Evolutionary conservation across 2,888 invertebrate species (phyloP).

Genomic region (Caenorhabditis sulstoni): DNA sequence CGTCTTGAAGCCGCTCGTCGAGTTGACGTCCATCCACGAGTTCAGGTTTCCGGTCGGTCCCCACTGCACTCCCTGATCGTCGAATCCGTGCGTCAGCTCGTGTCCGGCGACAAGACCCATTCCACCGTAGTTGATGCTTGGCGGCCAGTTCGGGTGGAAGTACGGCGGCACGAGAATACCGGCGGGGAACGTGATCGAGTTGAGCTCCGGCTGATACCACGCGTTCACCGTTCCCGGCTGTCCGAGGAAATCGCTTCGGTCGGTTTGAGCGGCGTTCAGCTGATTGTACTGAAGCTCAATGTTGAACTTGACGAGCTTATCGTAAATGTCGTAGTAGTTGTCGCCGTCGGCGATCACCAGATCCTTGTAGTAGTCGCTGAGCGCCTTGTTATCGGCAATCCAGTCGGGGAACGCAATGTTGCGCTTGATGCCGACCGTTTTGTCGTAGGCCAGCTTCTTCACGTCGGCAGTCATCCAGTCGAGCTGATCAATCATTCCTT

Average conservation of each 20-base stretch:
- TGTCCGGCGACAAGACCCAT: slow-evolving; percentile 98
- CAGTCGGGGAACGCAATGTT: slow-evolving; percentile 74
- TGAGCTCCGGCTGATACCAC: slow-evolving; percentile 77
- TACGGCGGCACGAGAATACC: slow-evolving; percentile 77
- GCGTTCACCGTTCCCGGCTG: slow-evolving; percentile 76
- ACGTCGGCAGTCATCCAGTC: slow-evolving; percentile 69
- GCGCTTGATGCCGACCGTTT: slow-evolving; percentile 65
- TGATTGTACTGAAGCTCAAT: slow-evolving; percentile 65
- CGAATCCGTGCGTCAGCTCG: slow-evolving; percentile 95
- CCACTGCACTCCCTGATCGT: slow-evolving; percentile 84
- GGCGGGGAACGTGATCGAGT: slow-evolving; percentile 79
- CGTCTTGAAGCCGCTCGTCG: slow-evolving; percentile 62
- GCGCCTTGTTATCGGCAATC: slow-evolving; percentile 58
- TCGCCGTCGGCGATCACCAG: slow-evolving; percentile 53
- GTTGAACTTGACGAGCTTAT: slow-evolving; percentile 66
- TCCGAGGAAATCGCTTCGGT: slow-evolving; percentile 73
- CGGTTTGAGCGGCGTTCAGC: slow-evolving; percentile 54
- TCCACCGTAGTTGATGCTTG: slow-evolving; percentile 86
- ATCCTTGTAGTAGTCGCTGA: slow-evolving; percentile 62
- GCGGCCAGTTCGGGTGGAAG: slow-evolving; percentile 74
- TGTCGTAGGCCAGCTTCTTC: slow-evolving; percentile 67
- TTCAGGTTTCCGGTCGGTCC: slow-evolving; percentile 68
- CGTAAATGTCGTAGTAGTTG: slow-evolving; percentile 66
- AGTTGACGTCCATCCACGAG: slow-evolving; percentile 70
- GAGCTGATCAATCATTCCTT: slow-evolving; percentile 73